Evolutionary conservation across 2,797 vertebrate species (phyloP), one percentile per base, ranked within the genome.

Genomic region (Sebastes oblongus): DNA sequence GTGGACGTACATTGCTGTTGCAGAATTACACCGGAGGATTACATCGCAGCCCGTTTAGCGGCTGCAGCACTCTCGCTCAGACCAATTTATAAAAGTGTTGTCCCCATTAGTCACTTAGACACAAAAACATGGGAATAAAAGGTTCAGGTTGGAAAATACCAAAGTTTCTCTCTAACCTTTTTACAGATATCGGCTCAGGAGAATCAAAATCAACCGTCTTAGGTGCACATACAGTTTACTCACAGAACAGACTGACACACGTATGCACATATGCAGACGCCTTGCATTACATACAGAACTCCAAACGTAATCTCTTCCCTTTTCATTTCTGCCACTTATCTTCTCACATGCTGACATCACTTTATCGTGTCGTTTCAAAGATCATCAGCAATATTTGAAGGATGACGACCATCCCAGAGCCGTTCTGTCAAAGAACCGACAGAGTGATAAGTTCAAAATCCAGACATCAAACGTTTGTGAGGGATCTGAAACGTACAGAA

Each of bases 331-430:
- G 20, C 14, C 59, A 2, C 36, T 3, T 39, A 25, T 67, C 34
- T 24, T 80, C 61, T 66, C 22, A 34, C 73, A 25, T 11, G 0
- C 13, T 34, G 8, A 55, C 46, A 13, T 82, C 59, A 54, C 27
- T 56, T 24, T 73, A 66, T 80, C 29, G 8, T 69, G 30, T 72
- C n/a, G 55, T 65, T 77, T 74, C 64, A 72, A 67, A 88, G 79
- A 88, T 80, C 74, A 78, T 82, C 80, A 66, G 69, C 52, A 65
- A 16, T 81, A 84, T 88, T 27, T 67, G 46, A 83, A 80, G 66
- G 58, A 73, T 80, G 66, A 68, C 71, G 46, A n/a, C 60, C 29
- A 3, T 75, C 58, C 62, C 69, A 59, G 58, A 29, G 58, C 72
- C 27, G 18, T 11, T 72, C 59, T 52, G 52, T 82, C 70, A 54